A percentile compares a stretch with the other conserved stretches of the same genome.
phyloP scores from a whole-genome alignment of 2,888 invertebrate species.

The Ectemnius cavifrons region DNA sequence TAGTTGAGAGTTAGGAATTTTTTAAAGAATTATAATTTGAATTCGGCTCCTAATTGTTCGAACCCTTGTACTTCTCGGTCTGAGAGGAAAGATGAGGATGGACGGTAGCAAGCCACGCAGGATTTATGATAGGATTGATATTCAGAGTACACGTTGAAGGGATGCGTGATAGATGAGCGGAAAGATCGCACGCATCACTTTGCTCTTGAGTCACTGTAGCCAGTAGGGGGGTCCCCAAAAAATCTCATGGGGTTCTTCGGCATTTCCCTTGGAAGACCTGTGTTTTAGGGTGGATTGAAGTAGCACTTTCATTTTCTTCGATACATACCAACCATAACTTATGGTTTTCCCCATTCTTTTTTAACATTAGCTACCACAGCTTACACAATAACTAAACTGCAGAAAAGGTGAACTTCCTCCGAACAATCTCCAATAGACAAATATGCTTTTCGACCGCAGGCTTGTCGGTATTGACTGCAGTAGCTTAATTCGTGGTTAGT shows the following conservation, averaged over 20 bases:
- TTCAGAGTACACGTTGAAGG: slow-evolving; percentile 4
- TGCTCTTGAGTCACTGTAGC: slow-evolving; percentile 26
- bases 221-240: slow-evolving; percentile 14
- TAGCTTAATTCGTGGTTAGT: slow-evolving; percentile 50
- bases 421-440: too few relatives aligned
- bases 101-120: neutral
- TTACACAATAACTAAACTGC: too few relatives aligned
- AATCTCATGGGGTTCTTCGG: neutral
- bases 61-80: neutral
- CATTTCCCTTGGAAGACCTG: neutral
- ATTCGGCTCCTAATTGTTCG: too few relatives aligned
- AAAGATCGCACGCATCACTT: slow-evolving; percentile 1
- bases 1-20: neutral
- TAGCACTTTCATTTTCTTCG: too few relatives aligned
- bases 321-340: too few relatives aligned
- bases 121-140: slow-evolving; percentile 2
- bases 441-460: too few relatives aligned
- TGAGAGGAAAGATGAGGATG: neutral
- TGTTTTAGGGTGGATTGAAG: too few relatives aligned
- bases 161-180: neutral
- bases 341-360: too few relatives aligned
- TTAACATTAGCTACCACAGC: too few relatives aligned
- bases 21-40: too few relatives aligned
- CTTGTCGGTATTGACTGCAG: too few relatives aligned
- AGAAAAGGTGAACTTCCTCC: too few relatives aligned